Conservation (phyloP, 64 coral and sea anemone genomes). For the Porites lutea region DNA sequence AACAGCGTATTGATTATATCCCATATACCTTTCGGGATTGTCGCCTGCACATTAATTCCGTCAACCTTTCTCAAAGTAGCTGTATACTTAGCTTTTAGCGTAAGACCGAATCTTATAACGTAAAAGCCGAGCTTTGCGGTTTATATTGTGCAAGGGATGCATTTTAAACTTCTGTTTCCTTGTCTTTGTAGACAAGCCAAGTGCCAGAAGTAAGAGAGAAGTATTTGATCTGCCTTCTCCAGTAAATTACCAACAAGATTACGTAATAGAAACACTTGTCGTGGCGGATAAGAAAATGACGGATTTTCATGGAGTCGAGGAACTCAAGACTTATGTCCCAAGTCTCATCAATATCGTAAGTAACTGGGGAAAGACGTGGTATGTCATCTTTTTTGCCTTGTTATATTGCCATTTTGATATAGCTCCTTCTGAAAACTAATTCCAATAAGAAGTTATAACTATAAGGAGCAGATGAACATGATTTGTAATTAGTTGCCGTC, state of each 20-base stretch:
- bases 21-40: too few relatives aligned
- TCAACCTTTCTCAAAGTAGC: too few relatives aligned
- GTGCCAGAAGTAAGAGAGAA: background rate
- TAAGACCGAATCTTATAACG: too few relatives aligned
- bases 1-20: too few relatives aligned
- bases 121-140: too few relatives aligned
- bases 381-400: too few relatives aligned
- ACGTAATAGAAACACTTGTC: conserved; percentile 58
- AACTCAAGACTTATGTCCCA: conserved; percentile 63
- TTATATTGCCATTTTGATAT: too few relatives aligned
- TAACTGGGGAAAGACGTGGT: background rate
- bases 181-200: background rate
- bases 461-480: too few relatives aligned
- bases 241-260: conserved; percentile 18
- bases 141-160: background rate
- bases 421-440: background rate
- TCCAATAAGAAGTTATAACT: background rate
- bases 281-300: conserved; percentile 67
- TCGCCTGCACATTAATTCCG: too few relatives aligned
- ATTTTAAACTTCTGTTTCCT: background rate
- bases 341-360: conserved; percentile 70
- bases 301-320: conserved; percentile 51
- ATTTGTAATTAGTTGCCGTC: too few relatives aligned
- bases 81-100: too few relatives aligned
- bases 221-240: conserved; percentile 23